Evolutionary conservation across 2,797 vertebrate genomes (phyloP), one percentile per base, ranked within the genome.

Genomic region (Notolabrus celidotus): DNA sequence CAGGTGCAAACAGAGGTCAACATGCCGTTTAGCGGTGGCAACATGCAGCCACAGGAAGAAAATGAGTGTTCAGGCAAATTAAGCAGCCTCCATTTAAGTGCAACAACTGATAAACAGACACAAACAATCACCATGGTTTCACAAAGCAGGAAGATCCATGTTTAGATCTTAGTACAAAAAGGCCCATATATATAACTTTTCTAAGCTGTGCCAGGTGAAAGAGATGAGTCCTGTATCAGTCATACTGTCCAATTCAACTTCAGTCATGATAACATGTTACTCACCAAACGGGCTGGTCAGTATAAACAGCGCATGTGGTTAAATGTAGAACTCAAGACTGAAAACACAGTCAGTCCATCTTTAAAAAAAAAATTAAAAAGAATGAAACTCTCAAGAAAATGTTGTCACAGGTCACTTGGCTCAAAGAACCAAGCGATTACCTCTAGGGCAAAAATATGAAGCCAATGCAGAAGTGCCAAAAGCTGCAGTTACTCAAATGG

Each of bases 1-100:
- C 70, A 80, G 87, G 91, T 89, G 90, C 82, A 90, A 83, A 80
- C 75, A 77, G 77, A 89, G 88, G 87, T 74, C 89, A 91, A 72
- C 61, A 50, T 41, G 56, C 68, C 49, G 49, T 71, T 79, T 56
- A 61, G 70, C 79, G 84, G 77, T 70, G 77, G 75, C 81, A 81
- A 87, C 83, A 68, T 60, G 79, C 63, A 78, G 67, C 83, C 76
- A 70, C 79, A 69, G 50, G 64, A 82, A 27, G 75, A 67, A 77
- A 85, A 85, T 77, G 20, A 83, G 61, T 11, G 11, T 68, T 79
- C 46, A 49, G 63, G 67, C 52, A 66, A 81, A 75, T 68, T 66
- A 80, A 86, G 80, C 55, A 77, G 60, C 50, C 59, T 67, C 41
- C 67, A 53, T 71, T 85, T 52, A 22, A 45, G 34, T 20, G 20